Conservation (phyloP, 2,113 vertebrate species). For the Thomomys bottae region DNA sequence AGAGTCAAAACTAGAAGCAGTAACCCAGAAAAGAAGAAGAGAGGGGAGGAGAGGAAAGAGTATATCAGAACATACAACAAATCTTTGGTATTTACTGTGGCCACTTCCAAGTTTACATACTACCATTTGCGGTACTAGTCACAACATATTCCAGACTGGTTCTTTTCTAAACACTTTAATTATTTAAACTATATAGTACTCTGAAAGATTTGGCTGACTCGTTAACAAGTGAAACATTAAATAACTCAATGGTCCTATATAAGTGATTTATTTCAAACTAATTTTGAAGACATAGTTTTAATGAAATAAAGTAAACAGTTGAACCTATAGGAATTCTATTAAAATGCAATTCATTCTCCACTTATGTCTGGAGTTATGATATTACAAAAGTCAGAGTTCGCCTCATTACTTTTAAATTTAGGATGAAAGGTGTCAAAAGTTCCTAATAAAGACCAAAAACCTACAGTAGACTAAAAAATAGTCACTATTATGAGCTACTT, state of each 20-base stretch:
- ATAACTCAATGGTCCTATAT: slow-evolving; percentile 30
- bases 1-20: background rate
- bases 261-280: slow-evolving; percentile 42
- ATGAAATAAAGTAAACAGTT: slow-evolving; percentile 51
- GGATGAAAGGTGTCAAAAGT: slow-evolving; percentile 14
- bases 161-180: slow-evolving; percentile 27
- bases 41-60: background rate
- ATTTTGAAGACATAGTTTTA: slow-evolving; percentile 35
- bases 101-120: background rate
- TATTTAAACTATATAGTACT: slow-evolving; percentile 24
- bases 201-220: background rate
- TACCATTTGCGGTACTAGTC: background rate
- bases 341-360: slow-evolving; percentile 57
- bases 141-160: slow-evolving; percentile 14
- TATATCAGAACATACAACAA: slow-evolving; percentile 13
- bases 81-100: background rate
- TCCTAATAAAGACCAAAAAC: slow-evolving; percentile 29
- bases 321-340: slow-evolving; percentile 43
- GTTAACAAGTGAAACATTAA: slow-evolving; percentile 56
- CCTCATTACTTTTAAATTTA: slow-evolving; percentile 37
- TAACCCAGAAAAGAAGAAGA: background rate
- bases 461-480: background rate
- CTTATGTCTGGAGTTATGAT: background rate
- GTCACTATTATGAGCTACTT: slow-evolving; percentile 5
- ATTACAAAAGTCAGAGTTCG: slow-evolving; percentile 26